Base-by-base conservation (phyloP, 1,140 invertebrate species). In the Drosophila pachea region DNA sequence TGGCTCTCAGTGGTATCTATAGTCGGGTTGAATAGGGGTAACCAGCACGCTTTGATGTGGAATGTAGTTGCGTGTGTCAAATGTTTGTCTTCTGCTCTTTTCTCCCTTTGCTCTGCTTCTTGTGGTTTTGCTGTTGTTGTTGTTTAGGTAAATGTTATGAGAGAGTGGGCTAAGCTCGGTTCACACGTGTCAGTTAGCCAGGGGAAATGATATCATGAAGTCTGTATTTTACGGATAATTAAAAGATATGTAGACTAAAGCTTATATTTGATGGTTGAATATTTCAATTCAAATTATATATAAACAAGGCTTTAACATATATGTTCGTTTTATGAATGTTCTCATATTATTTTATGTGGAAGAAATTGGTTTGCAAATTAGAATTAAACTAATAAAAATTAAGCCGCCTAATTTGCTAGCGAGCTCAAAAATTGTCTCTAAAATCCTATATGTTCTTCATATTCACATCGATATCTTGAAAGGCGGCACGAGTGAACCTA, bases 1-100 rank as follows among this genome's bases (percentile, higher is more conserved):
- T 74, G 76, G 70, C 69, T 74, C 69, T 74, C 52, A 59, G 48
- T 74, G 70, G 79, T 84, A 76, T 84, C 68, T 69, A 47, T 49
- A 40, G 56, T 48, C 50, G 49, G 40, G 29, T 14, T n/a, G 40
- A 49, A 50, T 31, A 11, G 31, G 35, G 53, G 49, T 40, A 67
- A 63, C 52, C 60, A 65, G 68, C 62, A 52, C 38, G 47, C 45
- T 43, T 22, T 22, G 45, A 12, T 48, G 16, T 82, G 78, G 78
- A 83, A 83, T 83, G 78, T 82, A 74, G 16, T 35, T 48, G 45
- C 9, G 12, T 62, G 66, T 68, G 43, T 62, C 36, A 29, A 42
- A 55, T 16, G 7, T 33, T 42, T n/a, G 16, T 42, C 12, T 33
- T 12, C 8, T 53, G 22, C 29, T 40, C 16, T 55, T 42, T 36